Evolutionary conservation across 2,888 invertebrate species (phyloP), one percentile per base, ranked within the genome.

Genomic region (Apamea epomidion): DNA sequence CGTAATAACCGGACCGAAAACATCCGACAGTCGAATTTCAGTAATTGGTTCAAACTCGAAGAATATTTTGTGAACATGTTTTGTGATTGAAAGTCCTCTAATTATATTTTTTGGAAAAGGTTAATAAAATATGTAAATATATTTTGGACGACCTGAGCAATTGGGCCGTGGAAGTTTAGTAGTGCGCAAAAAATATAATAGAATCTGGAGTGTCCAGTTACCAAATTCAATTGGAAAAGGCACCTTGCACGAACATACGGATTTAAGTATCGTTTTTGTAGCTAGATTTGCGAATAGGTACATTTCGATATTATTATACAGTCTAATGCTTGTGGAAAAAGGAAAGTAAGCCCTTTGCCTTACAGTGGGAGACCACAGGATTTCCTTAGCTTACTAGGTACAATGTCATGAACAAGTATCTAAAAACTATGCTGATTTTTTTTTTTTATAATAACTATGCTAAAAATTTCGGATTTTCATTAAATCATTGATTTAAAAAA

Each of bases 41-140:
- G 72, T 82, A 79, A 86, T 85, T 88, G 88, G 78, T 78, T 64
- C 45, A 62, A 85, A 70, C 51, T 75, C 32, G n/a, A 78, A 70
- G 62, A 64, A 77, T 68, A 54, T 77, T 81, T 68, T 45, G 42
- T 32, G 54, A 45, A 48, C 12, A 48, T 65, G 64, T 70, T 72
- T 83, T 74, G 42, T 64, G 64, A 60, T 14, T 37, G 78, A 60
- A 58, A 72, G 1, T 54, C n/a, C 18, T 58, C 16, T 68, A 42
- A 86, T 62, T 69, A 25, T 54, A 12, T 58, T 48, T 72, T 82
- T 51, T 42, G 10, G 45, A 58, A 80, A 82, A 16, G 42, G 8
- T 64, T 82, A 32, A 16, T 29, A n/a, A 42, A 67, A 45, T 58
- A 78, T 79, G 14, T 70, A 16, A 65, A 42, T 51, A 60, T 0